Conservation (phyloP, 2,888 invertebrate genomes). For the Tenthredo notha region DNA sequence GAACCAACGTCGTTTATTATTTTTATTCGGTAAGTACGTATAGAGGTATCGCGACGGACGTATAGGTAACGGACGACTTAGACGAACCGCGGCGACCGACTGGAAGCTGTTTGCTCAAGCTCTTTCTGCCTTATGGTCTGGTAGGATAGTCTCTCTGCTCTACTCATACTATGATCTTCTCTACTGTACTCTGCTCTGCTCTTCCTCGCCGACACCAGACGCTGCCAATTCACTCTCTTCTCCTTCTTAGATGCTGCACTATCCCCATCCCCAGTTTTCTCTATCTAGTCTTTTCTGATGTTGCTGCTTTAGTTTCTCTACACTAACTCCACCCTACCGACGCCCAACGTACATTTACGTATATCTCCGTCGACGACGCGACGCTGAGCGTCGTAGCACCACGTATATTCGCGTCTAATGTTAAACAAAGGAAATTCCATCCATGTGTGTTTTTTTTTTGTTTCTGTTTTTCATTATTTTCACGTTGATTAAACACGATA, state of each 20-base stretch:
- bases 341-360: not conserved
- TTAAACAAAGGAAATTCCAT: not conserved
- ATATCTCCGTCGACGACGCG: not conserved
- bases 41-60: not conserved
- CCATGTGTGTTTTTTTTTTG: not conserved
- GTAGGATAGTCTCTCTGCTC: not conserved
- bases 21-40: not conserved
- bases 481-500: not conserved
- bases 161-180: not conserved
- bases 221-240: conserved; percentile 32
- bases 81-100: conserved; percentile 45
- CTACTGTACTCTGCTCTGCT: not conserved
- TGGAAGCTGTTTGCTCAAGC: conserved; percentile 20
- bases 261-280: not conserved
- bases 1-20: too few relatives aligned
- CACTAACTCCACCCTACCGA: conserved; percentile 7
- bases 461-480: not conserved
- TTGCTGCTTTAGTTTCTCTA: not conserved
- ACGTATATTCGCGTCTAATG: not conserved
- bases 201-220: conserved; percentile 1
- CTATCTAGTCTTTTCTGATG: not conserved
- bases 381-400: not conserved
- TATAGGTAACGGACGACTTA: not conserved
- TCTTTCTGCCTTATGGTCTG: conserved; percentile 19
- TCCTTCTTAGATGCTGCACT: conserved; percentile 5